Conservation (phyloP, 2,888 invertebrate genomes). For the Criorhina ranunculi region DNA sequence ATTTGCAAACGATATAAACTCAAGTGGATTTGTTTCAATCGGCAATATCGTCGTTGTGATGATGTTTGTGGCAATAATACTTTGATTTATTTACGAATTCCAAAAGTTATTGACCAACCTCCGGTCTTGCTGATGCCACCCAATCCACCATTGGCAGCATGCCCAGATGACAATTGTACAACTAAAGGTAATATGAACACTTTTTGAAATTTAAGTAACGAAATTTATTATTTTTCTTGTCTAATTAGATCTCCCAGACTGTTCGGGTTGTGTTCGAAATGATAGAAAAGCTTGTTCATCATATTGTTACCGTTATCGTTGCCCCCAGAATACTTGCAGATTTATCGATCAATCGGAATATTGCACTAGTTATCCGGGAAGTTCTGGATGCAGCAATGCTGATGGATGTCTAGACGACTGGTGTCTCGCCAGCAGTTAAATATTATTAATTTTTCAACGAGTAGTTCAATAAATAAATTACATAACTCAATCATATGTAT, state of each 20-base stretch:
- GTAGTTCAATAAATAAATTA: neutral
- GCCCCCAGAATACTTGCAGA: constrained; percentile 30
- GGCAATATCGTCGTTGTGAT: constrained; percentile 70
- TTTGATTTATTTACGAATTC: constrained; percentile 57
- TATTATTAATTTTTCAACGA: no score
- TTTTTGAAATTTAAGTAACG: neutral
- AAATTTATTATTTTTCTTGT: neutral
- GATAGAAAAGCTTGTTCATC: constrained; percentile 50
- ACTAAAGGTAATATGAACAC: constrained; percentile 20
- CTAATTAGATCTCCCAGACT: constrained; percentile 43
- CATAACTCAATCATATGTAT: no score
- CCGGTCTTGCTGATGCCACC: constrained; percentile 61
- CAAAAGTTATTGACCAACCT: constrained; percentile 32
- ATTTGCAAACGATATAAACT: constrained; percentile 56
- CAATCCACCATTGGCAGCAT: constrained; percentile 42
- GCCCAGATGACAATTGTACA: constrained; percentile 4
- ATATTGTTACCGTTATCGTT: constrained; percentile 66
- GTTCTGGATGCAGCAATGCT: constrained; percentile 43
- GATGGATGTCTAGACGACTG: constrained; percentile 67
- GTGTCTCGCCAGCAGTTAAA: constrained; percentile 37
- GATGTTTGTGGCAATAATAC: constrained; percentile 53
- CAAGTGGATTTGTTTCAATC: constrained; percentile 72
- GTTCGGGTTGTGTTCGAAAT: constrained; percentile 60
- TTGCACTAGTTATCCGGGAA: constrained; percentile 45
- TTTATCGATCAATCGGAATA: constrained; percentile 57